A percentile compares a stretch with the other conserved stretches of the same genome.
These are phyloP conservation scores for Xestobium rufovillosum DNA, from an alignment of 2,888 invertebrate genomes.

Conservation along the genomic window DNA sequence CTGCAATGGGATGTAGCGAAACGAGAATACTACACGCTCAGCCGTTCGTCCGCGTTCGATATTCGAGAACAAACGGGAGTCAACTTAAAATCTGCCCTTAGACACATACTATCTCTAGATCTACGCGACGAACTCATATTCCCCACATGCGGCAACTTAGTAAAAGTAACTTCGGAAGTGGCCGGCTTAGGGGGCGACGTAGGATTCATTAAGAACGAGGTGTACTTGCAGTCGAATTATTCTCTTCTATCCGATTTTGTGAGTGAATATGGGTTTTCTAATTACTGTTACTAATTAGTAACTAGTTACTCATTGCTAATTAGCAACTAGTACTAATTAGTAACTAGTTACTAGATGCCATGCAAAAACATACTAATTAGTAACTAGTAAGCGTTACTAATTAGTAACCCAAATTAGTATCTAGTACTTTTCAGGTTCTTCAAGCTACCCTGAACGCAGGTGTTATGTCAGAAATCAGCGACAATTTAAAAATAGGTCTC, in stretches of 20 bases:
- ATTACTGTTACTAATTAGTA: conserved; percentile 1
- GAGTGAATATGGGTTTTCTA: conserved; percentile 20
- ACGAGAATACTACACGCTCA: conserved; percentile 68
- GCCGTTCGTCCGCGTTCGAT: conserved; percentile 68
- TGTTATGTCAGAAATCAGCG: conserved; percentile 54
- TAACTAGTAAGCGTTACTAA: background rate
- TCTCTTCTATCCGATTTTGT: conserved; percentile 26
- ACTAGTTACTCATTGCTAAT: background rate
- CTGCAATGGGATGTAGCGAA: conserved; percentile 83
- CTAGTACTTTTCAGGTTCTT: conserved; percentile 54
- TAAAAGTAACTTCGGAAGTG: conserved; percentile 72
- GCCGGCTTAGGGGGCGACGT: conserved; percentile 89
- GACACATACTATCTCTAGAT: conserved; percentile 73
- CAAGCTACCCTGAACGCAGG: conserved; percentile 66
- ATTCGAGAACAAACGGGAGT: conserved; percentile 87
- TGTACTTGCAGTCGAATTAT: conserved; percentile 63
- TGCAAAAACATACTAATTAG: no score
- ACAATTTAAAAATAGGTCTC: conserved; percentile 53
- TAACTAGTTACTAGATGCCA: no score
- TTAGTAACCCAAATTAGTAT: conserved; percentile 10
- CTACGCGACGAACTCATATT: conserved; percentile 73
- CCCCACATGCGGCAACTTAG: conserved; percentile 64
- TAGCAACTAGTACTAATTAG: conserved; percentile 7
- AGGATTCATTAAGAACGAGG: conserved; percentile 79
- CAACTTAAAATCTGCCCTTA: conserved; percentile 78